Conservation (phyloP, 2,797 vertebrate genomes). For the Hypotaenidia okinawae region DNA sequence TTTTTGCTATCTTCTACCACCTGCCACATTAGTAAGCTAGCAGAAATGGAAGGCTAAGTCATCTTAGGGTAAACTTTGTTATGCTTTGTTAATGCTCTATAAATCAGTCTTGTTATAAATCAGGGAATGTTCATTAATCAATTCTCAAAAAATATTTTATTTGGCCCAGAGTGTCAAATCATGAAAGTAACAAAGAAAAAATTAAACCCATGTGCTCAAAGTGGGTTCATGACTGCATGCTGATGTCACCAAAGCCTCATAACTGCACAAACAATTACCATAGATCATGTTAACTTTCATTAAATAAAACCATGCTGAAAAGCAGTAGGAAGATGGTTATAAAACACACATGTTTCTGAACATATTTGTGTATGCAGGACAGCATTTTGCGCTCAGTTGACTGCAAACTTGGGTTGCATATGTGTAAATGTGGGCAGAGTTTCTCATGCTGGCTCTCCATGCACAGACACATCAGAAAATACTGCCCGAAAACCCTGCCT, state of each 20-base stretch:
- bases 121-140: conserved; percentile 73
- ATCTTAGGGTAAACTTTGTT: conserved; percentile 69
- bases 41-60: conserved; percentile 73
- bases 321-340: conserved; percentile 71
- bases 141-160: conserved; percentile 69
- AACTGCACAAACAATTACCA: conserved; percentile 65
- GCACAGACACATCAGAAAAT: not conserved
- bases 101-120: conserved; percentile 71
- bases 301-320: conserved; percentile 79
- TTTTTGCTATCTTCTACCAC: conserved; percentile 68
- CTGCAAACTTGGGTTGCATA: not conserved
- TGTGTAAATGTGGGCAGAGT: not conserved
- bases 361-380: conserved; percentile 56
- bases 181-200: conserved; percentile 69
- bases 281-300: conserved; percentile 79
- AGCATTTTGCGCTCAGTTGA: not conserved
- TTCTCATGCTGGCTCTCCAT: not conserved
- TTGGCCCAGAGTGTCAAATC: conserved; percentile 70
- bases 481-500: not conserved
- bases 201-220: conserved; percentile 76
- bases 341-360: conserved; percentile 74
- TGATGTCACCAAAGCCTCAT: conserved; percentile 57
- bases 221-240: conserved; percentile 50
- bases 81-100: conserved; percentile 74
- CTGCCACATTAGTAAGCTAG: conserved; percentile 66